Base-by-base conservation (phyloP, 2,888 invertebrate genomes). In the Morpho helenor region DNA sequence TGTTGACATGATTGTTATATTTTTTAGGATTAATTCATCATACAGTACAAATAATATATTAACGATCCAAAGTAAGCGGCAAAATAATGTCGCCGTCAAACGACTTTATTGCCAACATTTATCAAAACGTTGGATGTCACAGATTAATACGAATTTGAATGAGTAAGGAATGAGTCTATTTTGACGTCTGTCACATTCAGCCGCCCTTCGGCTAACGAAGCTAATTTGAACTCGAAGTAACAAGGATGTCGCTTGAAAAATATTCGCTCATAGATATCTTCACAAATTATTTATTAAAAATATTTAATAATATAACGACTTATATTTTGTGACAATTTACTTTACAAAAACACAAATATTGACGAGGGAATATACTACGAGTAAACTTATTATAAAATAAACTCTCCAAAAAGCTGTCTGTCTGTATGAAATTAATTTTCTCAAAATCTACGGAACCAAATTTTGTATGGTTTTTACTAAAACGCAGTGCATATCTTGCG, bases 141-240 rank as follows among this genome's bases (percentile, higher is more conserved):
- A 68, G 74, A 77, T 75, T 74, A 75, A 76, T 76, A 61, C 48
- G 59, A 65, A 70, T 76, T 72, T 73, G 74, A 79, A 78, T 77
- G 74, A 76, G 79, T 75, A 77, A 82, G 84, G 74, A 79, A 78
- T 77, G 74, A 76, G 79, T 76, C 77, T 83, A 85, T 87, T 85
- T 86, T 84, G 86, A 86, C 81, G 82, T 84, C 84, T 85, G 86
- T 82, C 85, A 85, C 70, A 74, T 67, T 69, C 84, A 85, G 71
- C 77, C 76, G 75, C 82, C 85, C 83, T 84, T 79, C 75, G 81
- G 85, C 82, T 81, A 86, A 86, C 81, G 85, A 84, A 82, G 80
- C 83, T 80, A 85, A 86, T 85, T 82, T 68, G 72, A 72, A 71
- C 59, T 56, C 62, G 16, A 55, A 56, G 68, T 77, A 76, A 77